Evolutionary conservation across 2,888 invertebrate genomes (phyloP), one percentile per base, ranked within the genome.

Genomic region (Erannis defoliaria): DNA sequence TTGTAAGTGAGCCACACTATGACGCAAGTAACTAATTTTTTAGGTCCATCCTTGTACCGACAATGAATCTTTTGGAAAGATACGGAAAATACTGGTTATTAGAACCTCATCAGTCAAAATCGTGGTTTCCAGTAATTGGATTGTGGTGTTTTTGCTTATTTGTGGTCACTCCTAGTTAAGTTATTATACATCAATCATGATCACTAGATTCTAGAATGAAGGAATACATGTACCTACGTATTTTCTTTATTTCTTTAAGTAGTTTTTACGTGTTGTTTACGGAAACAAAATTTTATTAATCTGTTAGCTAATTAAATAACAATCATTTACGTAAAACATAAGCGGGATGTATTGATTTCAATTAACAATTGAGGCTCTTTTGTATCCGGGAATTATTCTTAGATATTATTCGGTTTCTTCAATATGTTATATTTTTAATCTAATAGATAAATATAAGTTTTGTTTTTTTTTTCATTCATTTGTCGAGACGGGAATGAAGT

Each of bases 181-280:
- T n/a, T n/a, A n/a, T n/a, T n/a, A n/a, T n/a, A n/a, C n/a, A n/a
- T n/a, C n/a, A n/a, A n/a, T n/a, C n/a, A n/a, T 8, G 9, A 2
- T 14, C 29, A 6, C 31, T 31, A n/a, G n/a, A 18, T 31, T 31
- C 18, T 6, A 46, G 18, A 31, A 31, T n/a, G 23, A 46, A 31
- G 31, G 12, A 26, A 19, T n/a, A 16, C 12, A 29, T 26, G 23
- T 10, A 16, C 9, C 10, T 19, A 10, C 18, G 10, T 23, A 31
- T 19, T 46, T 33, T 46, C 19, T 33, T 31, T 2, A 19, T 18
- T 5, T 16, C 19, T 9, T 10, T 19, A 29, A 14, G 31, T 26
- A 26, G 38, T 43, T 43, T 49, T 60, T 48, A 51, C 43, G 57
- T 29, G 19, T 23, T 55, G 60, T 45, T 61, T 61, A 55, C 61